Conservation (phyloP, 1,140 invertebrate genomes). For the Nomia melanderi region DNA sequence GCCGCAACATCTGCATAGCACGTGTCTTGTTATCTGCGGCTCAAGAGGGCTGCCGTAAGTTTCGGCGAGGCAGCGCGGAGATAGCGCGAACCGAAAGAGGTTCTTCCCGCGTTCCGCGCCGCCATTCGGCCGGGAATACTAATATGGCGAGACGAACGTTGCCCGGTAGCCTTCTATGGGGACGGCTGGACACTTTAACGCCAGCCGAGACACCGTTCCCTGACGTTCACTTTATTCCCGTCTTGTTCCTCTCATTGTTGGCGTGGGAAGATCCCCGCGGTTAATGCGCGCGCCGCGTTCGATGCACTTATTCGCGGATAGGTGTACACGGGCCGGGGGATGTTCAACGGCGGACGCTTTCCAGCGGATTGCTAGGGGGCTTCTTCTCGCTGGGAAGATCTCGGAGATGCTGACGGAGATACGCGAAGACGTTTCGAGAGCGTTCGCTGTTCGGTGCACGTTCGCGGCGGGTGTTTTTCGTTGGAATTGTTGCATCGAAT, state of each 20-base stretch:
- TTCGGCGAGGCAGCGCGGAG: slow-evolving; percentile 15
- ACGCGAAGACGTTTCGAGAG: too few species aligned
- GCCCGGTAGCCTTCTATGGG: slow-evolving; percentile 4
- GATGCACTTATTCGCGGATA: slow-evolving; percentile 13
- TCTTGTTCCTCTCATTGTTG: slow-evolving; percentile 7
- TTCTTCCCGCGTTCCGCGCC: slow-evolving; percentile 13
- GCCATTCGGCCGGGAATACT: slow-evolving; percentile 45
- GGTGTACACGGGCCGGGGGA: not conserved
- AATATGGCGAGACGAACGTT: slow-evolving; percentile 33
- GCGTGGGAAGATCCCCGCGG: slow-evolving; percentile 19
- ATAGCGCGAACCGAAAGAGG: not conserved
- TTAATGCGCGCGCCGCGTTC: slow-evolving; percentile 4
- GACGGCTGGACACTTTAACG: slow-evolving; percentile 7
- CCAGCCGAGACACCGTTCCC: slow-evolving; percentile 3
- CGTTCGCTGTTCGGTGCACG: too few species aligned
- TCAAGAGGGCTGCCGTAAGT: slow-evolving; percentile 18
- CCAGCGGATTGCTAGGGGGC: too few species aligned
- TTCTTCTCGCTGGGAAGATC: too few species aligned
- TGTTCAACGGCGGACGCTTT: too few species aligned
- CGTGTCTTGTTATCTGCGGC: slow-evolving; percentile 63
- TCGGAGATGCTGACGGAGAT: too few species aligned
- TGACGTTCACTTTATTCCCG: not conserved
- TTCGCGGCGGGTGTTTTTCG: too few species aligned
- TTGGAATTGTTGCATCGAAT: too few species aligned
- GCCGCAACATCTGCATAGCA: slow-evolving; percentile 70